These are phyloP conservation scores for Heliconius himera DNA, from an alignment of 1,140 invertebrate species.

Conservation along the genomic window DNA sequence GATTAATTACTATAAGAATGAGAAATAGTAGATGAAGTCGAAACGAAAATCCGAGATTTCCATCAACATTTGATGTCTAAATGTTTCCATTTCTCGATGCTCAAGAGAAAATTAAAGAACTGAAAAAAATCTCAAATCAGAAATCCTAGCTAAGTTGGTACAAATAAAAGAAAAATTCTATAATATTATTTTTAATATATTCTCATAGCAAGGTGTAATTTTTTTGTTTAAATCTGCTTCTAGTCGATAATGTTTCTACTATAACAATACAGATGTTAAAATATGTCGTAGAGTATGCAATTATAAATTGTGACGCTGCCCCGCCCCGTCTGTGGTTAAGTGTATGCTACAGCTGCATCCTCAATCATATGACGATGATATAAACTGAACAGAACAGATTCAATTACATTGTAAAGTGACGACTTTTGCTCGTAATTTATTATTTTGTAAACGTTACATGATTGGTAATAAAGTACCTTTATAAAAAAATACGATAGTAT, in stretches of 20 bases:
- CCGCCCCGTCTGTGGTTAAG: slow-evolving; percentile 42
- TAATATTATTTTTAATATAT: neutral
- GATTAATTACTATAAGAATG: neutral
- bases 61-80: neutral
- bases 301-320: slow-evolving; percentile 35
- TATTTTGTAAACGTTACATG: neutral
- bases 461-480: too few species aligned
- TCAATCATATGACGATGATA: neutral
- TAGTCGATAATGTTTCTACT: neutral
- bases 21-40: neutral
- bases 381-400: neutral
- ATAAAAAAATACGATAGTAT: too few species aligned
- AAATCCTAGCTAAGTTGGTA: too few species aligned
- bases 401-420: neutral
- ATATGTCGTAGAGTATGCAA: slow-evolving; percentile 21
- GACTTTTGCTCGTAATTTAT: neutral
- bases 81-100: neutral
- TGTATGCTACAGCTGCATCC: slow-evolving; percentile 39
- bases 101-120: neutral
- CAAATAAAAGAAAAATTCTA: too few species aligned
- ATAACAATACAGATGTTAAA: neutral
- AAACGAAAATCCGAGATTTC: neutral
- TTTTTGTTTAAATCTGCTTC: neutral
- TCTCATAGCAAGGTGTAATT: too few species aligned
- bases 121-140: too few species aligned